Evolutionary conservation across 2,797 vertebrate species (phyloP), one percentile per base, ranked within the genome.

Genomic region (Poecilia gillii): DNA sequence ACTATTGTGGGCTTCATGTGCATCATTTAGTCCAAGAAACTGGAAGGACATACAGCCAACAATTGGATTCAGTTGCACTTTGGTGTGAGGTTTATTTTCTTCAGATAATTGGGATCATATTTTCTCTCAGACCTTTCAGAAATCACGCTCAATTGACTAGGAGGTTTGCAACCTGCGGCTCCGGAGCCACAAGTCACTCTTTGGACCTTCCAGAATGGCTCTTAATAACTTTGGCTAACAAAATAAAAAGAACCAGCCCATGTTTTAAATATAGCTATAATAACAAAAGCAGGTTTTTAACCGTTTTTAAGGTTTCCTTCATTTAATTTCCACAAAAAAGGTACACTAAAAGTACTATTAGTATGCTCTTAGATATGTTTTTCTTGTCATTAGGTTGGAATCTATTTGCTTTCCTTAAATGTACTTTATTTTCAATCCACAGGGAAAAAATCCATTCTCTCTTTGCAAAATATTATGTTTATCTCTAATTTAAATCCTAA

Each of bases 121-220:
- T 80, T 83, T 28, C 2, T 84, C 75, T 62, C 74, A 78, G 82
- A 77, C 47, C 46, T 49, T 31, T 23, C 23, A 51, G 28, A 33
- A 23, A 33, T 33, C 7, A 14, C 11, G 20, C 73, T 51, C 49
- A 23, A 23, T 51, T 51, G 49, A 23, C 49, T 23, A 1, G 49
- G 49, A 51, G 49, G 49, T 57, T 28, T 57, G 11, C 55, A 57
- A 57, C 55, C 55, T n/a, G 55, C 1, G n/a, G 8, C 55, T 57
- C 55, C 11, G 14, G 55, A 57, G 55, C 55, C 55, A 28, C 55
- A 57, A 57, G 55, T 57, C n/a, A 28, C 55, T 57, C 55, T 57
- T 13, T 57, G 55, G 55, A 57, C n/a, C 25, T 57, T 25, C 55
- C n/a, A 57, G 55, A 57, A 57, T 28, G 55, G 25, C 55, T 57